Evolutionary conservation across 1,140 invertebrate species (phyloP), one percentile per base, ranked within the genome.

Genomic region (Diachasma alloeum): DNA sequence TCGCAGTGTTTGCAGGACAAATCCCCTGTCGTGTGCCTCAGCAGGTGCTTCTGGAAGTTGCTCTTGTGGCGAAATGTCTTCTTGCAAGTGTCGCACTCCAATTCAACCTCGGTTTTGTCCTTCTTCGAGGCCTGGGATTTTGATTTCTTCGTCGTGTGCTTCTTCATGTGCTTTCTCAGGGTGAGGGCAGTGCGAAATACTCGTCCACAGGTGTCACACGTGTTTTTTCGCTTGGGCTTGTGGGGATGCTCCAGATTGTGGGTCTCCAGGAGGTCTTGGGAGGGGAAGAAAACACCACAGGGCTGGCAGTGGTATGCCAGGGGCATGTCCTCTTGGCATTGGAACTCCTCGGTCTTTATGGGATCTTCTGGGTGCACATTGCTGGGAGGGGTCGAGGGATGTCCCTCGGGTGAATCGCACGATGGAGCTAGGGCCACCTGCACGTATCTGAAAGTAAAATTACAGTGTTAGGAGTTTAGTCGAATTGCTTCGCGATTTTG

Each of bases 391-490:
- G 39, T 42, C 39, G 39, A 42, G 9, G 39, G 39, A 11, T 11
- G 39, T 11, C 39, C 9, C 39, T 31, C 31, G 31, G 39, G 39
- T 13, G 39, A 42, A 42, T 42, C 39, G 9, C 39, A 42, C 48
- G 31, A 31, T 31, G 48, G 48, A 8, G 48, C 17, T 53, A 53
- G 15, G n/a, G 10, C n/a, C 48, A 53, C 78, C 72, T 81, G 82
- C 69, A 79, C 80, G 82, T 82, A 88, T 82, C 88, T 90, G 88
- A 82, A 90, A 89, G 83, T 74, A 83, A 84, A 86, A 89, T 88
- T 84, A 84, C 84, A 13, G 59, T 26, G 59, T 63, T 63, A 63
- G 24, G 15, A 63, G 80, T 83, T 77, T 13, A 72, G 79, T 73
- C 82, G 80, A 80, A 82, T 88, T 80, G 42, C 63, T 39, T 31